Conservation (phyloP, 2,113 vertebrate genomes). For the Pachypanchax playfairii region DNA sequence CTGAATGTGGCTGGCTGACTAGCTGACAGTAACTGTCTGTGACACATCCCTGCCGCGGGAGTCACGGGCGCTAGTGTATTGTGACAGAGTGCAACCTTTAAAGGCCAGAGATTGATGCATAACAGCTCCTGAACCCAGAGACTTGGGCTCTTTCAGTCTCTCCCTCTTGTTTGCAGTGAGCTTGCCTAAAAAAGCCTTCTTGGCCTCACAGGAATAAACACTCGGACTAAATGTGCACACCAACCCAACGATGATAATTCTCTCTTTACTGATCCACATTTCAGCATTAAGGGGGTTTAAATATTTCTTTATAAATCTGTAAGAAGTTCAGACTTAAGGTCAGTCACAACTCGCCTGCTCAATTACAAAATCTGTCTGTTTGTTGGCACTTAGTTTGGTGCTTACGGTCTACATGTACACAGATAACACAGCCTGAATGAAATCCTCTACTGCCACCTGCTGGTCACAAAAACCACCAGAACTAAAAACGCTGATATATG, state of each 20-base stretch:
- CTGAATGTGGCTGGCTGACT: conserved; percentile 61
- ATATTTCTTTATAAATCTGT: conserved; percentile 10
- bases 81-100: conserved; percentile 84
- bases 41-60: conserved; percentile 77
- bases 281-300: conserved; percentile 1
- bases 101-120: conserved; percentile 80
- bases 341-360: conserved; percentile 26
- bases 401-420: conserved; percentile 9
- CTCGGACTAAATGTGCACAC: background rate
- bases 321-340: conserved; percentile 5
- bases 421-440: conserved; percentile 39
- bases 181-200: conserved; percentile 39
- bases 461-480: conserved; percentile 46
- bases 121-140: conserved; percentile 63
- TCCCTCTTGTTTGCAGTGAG: conserved; percentile 36
- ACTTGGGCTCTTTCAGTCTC: conserved; percentile 48
- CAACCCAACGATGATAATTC: background rate
- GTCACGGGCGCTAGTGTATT: conserved; percentile 72
- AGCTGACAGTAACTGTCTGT: conserved; percentile 75
- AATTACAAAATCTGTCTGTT: conserved; percentile 48
- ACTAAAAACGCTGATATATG: background rate
- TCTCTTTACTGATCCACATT: conserved; percentile 9
- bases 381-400: conserved; percentile 31
- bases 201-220: conserved; percentile 33
- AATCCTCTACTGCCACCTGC: conserved; percentile 78